phyloP scores from a whole-genome alignment of 2,888 invertebrate species.

The Parascotia fuliginaria region DNA sequence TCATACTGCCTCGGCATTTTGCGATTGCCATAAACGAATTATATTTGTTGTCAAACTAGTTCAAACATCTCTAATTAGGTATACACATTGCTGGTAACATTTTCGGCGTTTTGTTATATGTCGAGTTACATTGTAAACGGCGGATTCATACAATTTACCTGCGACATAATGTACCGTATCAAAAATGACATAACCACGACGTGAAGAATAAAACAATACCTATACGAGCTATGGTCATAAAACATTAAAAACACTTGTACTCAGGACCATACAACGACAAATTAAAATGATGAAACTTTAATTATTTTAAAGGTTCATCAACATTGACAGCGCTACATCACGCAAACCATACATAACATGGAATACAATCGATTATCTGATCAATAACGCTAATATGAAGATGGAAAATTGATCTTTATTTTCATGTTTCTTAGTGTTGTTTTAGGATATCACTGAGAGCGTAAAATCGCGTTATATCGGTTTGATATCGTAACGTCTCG shows the following conservation, averaged over 20 bases:
- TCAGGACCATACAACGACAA: no score
- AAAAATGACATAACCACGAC: no score
- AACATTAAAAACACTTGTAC: background rate
- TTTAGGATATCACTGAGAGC: slow-evolving; percentile 10
- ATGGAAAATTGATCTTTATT: slow-evolving; percentile 15
- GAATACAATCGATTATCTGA: slow-evolving; percentile 36
- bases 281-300: background rate
- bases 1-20: no score
- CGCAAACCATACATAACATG: slow-evolving; percentile 34
- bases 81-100: no score
- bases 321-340: slow-evolving; percentile 19
- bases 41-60: no score
- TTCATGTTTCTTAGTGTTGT: slow-evolving; percentile 7
- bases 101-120: no score
- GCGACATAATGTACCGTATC: no score
- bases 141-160: no score
- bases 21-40: no score
- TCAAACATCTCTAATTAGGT: no score
- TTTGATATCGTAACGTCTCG: slow-evolving; percentile 40
- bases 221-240: background rate
- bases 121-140: no score
- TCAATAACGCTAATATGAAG: slow-evolving; percentile 6
- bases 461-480: slow-evolving; percentile 50
- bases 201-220: no score
- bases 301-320: slow-evolving; percentile 1